Conservation (phyloP, 2,888 invertebrate species). For the Nesidiocoris tenuis region DNA sequence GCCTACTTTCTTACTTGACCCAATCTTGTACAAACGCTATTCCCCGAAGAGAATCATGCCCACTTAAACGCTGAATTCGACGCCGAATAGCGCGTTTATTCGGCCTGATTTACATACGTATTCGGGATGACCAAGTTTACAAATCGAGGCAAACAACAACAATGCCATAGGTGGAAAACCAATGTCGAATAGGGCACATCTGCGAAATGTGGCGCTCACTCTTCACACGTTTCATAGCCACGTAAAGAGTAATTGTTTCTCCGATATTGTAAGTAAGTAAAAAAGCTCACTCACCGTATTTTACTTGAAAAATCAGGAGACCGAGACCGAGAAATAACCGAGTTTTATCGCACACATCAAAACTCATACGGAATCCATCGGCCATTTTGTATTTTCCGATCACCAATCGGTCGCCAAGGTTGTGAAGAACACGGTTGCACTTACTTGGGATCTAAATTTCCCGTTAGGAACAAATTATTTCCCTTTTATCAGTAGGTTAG, state of each 20-base stretch:
- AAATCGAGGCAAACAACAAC: neutral
- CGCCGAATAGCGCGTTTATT: too few relatives aligned
- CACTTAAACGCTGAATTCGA: too few relatives aligned
- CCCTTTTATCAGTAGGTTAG: too few relatives aligned
- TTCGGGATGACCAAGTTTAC: neutral
- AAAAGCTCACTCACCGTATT: constrained; percentile 44
- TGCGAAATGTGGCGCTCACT: neutral
- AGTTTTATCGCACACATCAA: constrained; percentile 35
- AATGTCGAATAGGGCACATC: neutral
- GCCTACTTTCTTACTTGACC: too few relatives aligned
- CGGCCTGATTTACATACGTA: too few relatives aligned
- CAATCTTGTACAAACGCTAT: too few relatives aligned
- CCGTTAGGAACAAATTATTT: too few relatives aligned
- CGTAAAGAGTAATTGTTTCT: too few relatives aligned
- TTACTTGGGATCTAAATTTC: too few relatives aligned
- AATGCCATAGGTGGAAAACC: neutral
- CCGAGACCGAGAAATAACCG: constrained; percentile 39
- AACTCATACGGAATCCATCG: constrained; percentile 36
- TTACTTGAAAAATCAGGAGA: constrained; percentile 36
- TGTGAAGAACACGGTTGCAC: neutral
- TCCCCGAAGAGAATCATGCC: too few relatives aligned
- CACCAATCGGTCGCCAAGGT: neutral
- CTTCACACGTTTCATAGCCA: neutral
- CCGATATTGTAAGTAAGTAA: too few relatives aligned
- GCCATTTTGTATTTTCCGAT: constrained; percentile 39